Conservation (phyloP, 37 sponge, comb jelly and placozoan species). For the Dysidea cf. avara region DNA sequence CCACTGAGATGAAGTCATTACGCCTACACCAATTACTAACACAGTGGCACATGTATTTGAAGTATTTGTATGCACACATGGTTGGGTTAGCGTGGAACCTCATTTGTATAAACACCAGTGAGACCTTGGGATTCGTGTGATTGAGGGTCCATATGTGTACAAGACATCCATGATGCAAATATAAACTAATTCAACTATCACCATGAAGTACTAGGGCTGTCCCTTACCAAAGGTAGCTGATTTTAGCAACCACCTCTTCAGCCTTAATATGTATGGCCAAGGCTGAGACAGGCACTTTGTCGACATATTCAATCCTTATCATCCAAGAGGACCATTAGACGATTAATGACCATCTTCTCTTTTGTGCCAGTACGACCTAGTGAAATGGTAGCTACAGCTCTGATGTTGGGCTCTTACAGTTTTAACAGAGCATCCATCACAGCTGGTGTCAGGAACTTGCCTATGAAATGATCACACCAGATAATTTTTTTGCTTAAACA, state of each 20-base stretch:
- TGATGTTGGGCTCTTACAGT: slow-evolving; percentile 92
- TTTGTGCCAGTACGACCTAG: slow-evolving; percentile 78
- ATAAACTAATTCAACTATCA: no score
- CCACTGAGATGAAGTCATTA: slow-evolving; percentile 95
- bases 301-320: slow-evolving; percentile 90
- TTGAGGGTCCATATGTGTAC: no score
- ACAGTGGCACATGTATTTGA: no score
- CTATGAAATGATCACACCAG: no score
- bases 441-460: slow-evolving; percentile 81
- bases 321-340: slow-evolving; percentile 60
- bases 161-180: no score
- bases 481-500: no score
- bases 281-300: slow-evolving; percentile 89
- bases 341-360: slow-evolving; percentile 51
- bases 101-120: no score
- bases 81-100: no score
- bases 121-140: no score
- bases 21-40: slow-evolving; percentile 47
- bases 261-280: slow-evolving; percentile 81
- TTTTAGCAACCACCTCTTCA: slow-evolving; percentile 61
- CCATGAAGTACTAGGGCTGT: not conserved
- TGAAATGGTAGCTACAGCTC: slow-evolving; percentile 96
- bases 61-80: no score
- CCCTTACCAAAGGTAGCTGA: slow-evolving; percentile 80
- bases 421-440: slow-evolving; percentile 81